A percentile compares a stretch with the other conserved stretches of the same genome.
Conservation (phyloP, 2,797 vertebrate genomes). For the Syndactyla subalaris region DNA sequence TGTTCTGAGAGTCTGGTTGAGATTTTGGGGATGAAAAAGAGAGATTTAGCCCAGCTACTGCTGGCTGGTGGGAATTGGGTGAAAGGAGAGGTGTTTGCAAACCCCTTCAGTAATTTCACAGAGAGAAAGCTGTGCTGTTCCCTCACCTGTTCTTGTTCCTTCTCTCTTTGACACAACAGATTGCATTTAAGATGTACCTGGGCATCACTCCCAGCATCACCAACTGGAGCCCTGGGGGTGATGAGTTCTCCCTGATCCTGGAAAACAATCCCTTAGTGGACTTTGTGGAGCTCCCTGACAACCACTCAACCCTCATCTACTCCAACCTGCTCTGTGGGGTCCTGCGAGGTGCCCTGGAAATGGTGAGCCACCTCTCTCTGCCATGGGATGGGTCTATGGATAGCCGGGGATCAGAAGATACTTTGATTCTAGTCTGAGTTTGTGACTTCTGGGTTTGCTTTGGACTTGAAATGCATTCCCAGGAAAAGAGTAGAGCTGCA, state of each 20-base stretch:
- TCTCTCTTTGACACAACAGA: conserved; percentile 75
- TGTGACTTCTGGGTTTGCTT: background rate
- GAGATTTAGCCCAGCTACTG: background rate
- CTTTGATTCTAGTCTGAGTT: rapidly evolving
- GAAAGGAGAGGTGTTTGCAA: background rate
- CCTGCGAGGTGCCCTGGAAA: conserved; percentile 94
- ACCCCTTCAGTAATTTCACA: background rate
- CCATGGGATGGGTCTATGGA: background rate
- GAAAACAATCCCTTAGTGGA: conserved; percentile 98
- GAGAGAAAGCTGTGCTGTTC: background rate
- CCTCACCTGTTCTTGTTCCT: background rate
- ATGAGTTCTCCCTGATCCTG: conserved; percentile 97
- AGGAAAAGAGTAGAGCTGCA: background rate
- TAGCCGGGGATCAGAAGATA: background rate
- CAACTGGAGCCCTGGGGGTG: conserved; percentile 98
- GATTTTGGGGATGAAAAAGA: background rate
- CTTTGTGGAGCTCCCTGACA: conserved; percentile 98
- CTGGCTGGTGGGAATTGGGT: background rate
- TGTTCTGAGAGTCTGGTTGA: background rate
- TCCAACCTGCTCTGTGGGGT: conserved; percentile 95
- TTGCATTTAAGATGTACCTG: conserved; percentile 98
- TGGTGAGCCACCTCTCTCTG: conserved; percentile 81
- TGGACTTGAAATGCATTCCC: background rate
- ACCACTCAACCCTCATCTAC: conserved; percentile 94
- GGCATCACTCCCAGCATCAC: conserved; percentile 97